Base-by-base conservation (phyloP, 2,888 invertebrate species). In the Polylopha cassiicola region DNA sequence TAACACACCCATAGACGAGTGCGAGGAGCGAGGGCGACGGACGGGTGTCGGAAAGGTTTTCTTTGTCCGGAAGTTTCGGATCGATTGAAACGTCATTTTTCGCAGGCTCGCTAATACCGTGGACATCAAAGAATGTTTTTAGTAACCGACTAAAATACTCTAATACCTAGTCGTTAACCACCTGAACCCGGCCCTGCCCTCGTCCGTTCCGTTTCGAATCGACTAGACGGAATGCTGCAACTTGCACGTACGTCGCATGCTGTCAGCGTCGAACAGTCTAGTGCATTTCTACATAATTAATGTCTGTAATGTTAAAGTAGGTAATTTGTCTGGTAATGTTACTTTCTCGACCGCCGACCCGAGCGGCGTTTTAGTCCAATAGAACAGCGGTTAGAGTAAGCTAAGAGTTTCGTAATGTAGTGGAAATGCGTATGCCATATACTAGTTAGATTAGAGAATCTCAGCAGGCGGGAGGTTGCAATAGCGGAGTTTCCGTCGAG, bases 401-500 rank as follows among this genome's bases (percentile, higher is more conserved):
- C 51, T 72, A 75, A 73, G 68, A 66, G 63, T 76, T 71, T 75
- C 73, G 66, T 79, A 73, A 69, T 53, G 78, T 80, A 80, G 79
- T 73, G 68, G n/a, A 75, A 77, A 69, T 73, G 63, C 71, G 72
- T 78, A 77, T 76, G 74, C 73, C 77, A 73, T 74, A 70, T 34
- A 36, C 28, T 79, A 81, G 76, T 73, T 80, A 84, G 73, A 68
- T 70, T 79, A 76, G 73, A 51, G 51, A 68, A 73, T n/a, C n/a
- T n/a, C n/a, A n/a, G 66, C 76, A 75, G 82, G 75, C 80, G 81
- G 84, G 81, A 67, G 70, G 72, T 65, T 81, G 82, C 82, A 81
- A 82, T 82, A 27, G 43, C 47, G 50, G 48, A 45, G 44, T 43
- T 44, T 47, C 53, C 52, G 51, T 44, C 50, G 45, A 42, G 37